Base-by-base conservation (phyloP, 2,113 vertebrate genomes). In the Fulica atra region DNA sequence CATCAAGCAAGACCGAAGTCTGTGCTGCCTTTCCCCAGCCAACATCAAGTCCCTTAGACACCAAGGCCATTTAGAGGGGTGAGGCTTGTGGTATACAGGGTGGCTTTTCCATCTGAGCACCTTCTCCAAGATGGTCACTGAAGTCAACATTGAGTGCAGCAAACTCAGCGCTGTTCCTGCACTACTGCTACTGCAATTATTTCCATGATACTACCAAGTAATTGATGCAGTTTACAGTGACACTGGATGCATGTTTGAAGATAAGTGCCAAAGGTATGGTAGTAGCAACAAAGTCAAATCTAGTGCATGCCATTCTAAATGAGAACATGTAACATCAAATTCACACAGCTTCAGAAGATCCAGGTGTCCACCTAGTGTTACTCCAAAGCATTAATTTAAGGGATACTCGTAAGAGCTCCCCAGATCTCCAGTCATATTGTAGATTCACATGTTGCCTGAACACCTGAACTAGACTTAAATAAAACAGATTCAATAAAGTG, bases 281-380 rank as follows among this genome's bases (percentile, higher is more conserved):
- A 89, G 56, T 10, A 93, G 44, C 35, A 70, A 73, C 20, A 44
- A 81, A 72, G n/a, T 17, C 73, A 35, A 11, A 66, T 33, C 12
- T 66, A 78, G 36, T 13, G 26, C 16, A 24, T 44, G 35, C 25
- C 10, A 19, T 65, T 88, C 63, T 35, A 68, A 94, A 81, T 53
- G 10, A 46, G 83, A 93, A 50, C 4, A 2, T 4, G 11, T 4
- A 87, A 84, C n/a, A 69, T 17, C 84, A 81, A 81, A 89, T 66
- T 81, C 60, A 78, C 40, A 87, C 7, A 94, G 78, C 28, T 94
- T 93, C 65, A 92, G 85, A 93, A 95, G 91, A 93, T 85, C 88
- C 92, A 92, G 85, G 81, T 94, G 92, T 93, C 88, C 81, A 93
- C 88, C 92, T 92, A 89, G 88, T 89, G 95, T 94, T 94, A 33